Conservation (phyloP, 2,888 invertebrate species). For the Oxystoma pomonae region DNA sequence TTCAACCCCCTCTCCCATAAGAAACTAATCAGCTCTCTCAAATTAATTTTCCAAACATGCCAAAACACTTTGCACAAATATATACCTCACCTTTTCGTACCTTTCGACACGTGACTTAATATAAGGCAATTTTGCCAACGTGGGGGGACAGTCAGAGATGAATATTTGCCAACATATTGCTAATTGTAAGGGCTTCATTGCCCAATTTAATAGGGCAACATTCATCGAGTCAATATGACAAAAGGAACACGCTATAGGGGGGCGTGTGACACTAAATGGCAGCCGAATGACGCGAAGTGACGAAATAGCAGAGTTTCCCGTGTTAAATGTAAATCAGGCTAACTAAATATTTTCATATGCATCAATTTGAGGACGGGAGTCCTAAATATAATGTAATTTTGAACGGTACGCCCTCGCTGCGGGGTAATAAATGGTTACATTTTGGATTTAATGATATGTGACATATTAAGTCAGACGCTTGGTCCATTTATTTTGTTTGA, state of each 20-base stretch:
- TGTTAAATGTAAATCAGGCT: constrained; percentile 26
- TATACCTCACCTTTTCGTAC: neutral
- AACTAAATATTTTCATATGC: constrained; percentile 29
- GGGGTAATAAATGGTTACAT: constrained; percentile 26
- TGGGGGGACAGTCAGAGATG: constrained; percentile 30
- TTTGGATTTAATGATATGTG: constrained; percentile 27
- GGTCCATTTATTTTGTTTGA: constrained; percentile 22
- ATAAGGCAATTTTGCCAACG: neutral
- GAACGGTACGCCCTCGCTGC: constrained; percentile 17
- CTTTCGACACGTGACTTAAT: neutral
- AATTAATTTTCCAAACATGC: neutral
- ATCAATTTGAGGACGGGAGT: constrained; percentile 24
- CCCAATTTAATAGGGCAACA: constrained; percentile 39
- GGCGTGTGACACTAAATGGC: constrained; percentile 19
- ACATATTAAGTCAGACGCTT: constrained; percentile 23
- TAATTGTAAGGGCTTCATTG: constrained; percentile 41
- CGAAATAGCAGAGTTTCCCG: constrained; percentile 19
- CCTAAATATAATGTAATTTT: constrained; percentile 27
- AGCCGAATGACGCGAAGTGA: constrained; percentile 22
- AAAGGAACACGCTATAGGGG: neutral
- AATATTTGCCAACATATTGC: constrained; percentile 47
- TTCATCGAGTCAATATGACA: constrained; percentile 17
- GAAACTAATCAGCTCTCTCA: too few species aligned
- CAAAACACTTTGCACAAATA: neutral
- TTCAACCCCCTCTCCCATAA: too few species aligned